Evolutionary conservation across 2,113 vertebrate genomes (phyloP).

Genomic region (Gymnobelideus leadbeateri): DNA sequence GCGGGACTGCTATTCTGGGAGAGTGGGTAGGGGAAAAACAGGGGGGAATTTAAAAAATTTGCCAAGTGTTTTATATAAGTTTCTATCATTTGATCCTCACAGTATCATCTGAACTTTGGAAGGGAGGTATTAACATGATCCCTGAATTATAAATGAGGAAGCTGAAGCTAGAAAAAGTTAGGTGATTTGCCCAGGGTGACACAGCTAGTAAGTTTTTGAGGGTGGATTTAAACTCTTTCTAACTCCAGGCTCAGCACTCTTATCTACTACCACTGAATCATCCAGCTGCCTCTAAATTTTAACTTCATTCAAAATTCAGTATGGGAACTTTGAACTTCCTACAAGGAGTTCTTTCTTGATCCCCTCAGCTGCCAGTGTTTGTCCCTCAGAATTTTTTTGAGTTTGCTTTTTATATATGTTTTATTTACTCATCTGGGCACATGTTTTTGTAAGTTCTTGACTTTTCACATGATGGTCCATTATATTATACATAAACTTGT

Average conservation of each 20-base stretch:
- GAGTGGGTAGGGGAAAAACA: too few relatives aligned
- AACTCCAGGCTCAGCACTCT: background rate
- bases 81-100: background rate
- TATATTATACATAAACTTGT: background rate
- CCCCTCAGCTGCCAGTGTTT: background rate
- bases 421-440: background rate
- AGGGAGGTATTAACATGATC: background rate
- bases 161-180: background rate
- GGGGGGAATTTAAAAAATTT: too few relatives aligned
- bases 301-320: background rate
- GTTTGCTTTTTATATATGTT: background rate
- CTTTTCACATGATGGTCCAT: background rate
- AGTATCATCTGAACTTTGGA: background rate
- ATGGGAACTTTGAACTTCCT: background rate
- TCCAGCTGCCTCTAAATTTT: background rate
- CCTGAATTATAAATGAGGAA: slow-evolving; percentile 21
- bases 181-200: slow-evolving; percentile 6
- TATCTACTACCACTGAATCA: background rate
- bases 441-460: background rate
- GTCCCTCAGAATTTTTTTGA: background rate
- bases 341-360: background rate
- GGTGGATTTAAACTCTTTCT: background rate
- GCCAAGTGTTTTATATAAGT: background rate
- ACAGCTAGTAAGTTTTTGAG: background rate
- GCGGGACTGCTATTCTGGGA: too few relatives aligned